Conservation (phyloP, 2,113 vertebrate genomes). For the Alaudala cheleensis region DNA sequence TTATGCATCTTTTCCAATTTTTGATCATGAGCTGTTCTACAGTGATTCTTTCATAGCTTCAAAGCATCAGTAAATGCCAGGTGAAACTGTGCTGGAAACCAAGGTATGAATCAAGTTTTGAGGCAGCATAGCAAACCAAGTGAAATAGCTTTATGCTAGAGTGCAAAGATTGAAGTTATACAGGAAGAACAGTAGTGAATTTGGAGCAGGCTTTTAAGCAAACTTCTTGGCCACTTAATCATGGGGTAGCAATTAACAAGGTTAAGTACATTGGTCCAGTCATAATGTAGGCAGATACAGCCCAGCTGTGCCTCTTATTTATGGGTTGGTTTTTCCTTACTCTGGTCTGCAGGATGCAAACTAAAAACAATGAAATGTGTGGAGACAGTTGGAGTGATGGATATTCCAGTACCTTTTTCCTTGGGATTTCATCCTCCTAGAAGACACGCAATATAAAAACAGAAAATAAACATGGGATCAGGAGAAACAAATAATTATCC, state of each 20-base stretch:
- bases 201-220: neutral
- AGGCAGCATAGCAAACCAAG: neutral
- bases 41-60: neutral
- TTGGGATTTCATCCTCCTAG: neutral
- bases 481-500: neutral
- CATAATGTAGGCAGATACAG: neutral
- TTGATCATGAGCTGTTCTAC: neutral
- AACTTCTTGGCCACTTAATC: neutral
- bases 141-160: neutral
- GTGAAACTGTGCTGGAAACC: neutral
- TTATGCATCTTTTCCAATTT: neutral
- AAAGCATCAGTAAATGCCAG: neutral
- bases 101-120: neutral
- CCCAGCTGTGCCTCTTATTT: neutral
- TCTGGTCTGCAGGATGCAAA: neutral
- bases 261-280: neutral
- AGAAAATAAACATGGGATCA: neutral
- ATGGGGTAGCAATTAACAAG: neutral
- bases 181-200: neutral
- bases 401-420: neutral
- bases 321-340: neutral
- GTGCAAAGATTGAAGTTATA: neutral
- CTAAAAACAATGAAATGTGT: neutral
- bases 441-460: neutral
- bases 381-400: neutral